These are phyloP conservation scores for Tragelaphus imberbis DNA, from an alignment of 2,113 vertebrate genomes.

Conservation along the genomic window DNA sequence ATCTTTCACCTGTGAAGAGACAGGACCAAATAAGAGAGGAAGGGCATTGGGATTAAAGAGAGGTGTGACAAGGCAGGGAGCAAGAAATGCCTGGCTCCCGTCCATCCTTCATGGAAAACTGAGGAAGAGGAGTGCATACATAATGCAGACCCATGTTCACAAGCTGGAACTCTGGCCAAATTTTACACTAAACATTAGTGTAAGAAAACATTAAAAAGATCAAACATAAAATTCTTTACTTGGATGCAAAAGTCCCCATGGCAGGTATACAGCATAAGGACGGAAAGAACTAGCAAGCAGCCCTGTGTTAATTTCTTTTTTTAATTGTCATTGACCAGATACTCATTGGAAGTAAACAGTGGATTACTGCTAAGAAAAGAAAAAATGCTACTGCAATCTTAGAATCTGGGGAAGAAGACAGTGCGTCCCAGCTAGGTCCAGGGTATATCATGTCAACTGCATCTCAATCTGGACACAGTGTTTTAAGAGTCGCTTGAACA, in stretches of 20 bases:
- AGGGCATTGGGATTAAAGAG: background rate
- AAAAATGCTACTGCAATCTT: background rate
- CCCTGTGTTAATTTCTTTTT: background rate
- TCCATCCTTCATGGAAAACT: background rate
- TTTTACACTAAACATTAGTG: too few species aligned
- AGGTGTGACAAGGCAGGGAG: background rate
- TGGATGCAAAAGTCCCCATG: background rate
- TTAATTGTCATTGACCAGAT: background rate
- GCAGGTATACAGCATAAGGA: background rate
- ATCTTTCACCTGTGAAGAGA: background rate
- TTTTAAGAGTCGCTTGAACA: background rate
- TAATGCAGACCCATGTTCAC: fast-evolving
- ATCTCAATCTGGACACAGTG: background rate
- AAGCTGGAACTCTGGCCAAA: background rate
- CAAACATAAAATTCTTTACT: background rate
- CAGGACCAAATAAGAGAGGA: background rate
- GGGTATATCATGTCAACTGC: fast-evolving
- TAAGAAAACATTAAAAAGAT: background rate
- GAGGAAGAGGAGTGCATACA: fast-evolving
- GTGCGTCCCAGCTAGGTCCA: fast-evolving
- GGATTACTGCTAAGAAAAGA: background rate
- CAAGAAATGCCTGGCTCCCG: background rate
- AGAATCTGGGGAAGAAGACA: background rate
- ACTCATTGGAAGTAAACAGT: background rate
- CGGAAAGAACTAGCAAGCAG: background rate